Conservation (phyloP, 2,888 invertebrate genomes). For the Yponomeuta plumbellus region DNA sequence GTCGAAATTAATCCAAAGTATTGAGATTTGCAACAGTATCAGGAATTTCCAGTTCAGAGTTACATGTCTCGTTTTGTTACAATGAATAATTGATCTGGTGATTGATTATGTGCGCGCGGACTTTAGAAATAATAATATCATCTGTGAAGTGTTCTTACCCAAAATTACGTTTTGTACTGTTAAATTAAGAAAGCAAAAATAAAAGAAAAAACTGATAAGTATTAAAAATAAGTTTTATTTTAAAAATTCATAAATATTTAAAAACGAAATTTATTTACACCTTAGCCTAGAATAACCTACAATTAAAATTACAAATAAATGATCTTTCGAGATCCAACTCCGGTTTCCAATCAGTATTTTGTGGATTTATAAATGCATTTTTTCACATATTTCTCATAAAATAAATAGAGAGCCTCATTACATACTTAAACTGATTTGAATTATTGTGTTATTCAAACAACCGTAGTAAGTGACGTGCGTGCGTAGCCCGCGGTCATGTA, state of each 20-base stretch:
- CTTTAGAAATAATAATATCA: background rate
- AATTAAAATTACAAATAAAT: background rate
- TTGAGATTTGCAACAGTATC: too few relatives aligned
- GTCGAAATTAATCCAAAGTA: too few relatives aligned
- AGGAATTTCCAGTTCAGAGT: too few relatives aligned
- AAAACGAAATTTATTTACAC: constrained; percentile 22
- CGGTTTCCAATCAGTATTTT: background rate
- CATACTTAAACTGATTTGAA: background rate
- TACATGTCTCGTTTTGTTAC: too few relatives aligned
- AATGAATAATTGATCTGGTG: background rate
- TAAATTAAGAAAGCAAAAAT: background rate
- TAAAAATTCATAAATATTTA: constrained; percentile 24
- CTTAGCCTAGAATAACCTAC: background rate
- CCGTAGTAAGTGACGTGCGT: background rate
- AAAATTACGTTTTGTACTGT: background rate
- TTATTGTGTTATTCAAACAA: background rate
- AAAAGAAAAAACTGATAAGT: background rate
- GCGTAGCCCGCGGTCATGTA: background rate
- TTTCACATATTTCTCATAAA: background rate
- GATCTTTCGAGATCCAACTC: background rate
- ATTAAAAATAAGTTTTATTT: background rate
- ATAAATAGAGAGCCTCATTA: background rate
- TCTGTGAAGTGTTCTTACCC: background rate
- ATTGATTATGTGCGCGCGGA: background rate
- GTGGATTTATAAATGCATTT: background rate